phyloP scores from a whole-genome alignment of 2,888 invertebrate species.

The Esperia sulphurella region DNA sequence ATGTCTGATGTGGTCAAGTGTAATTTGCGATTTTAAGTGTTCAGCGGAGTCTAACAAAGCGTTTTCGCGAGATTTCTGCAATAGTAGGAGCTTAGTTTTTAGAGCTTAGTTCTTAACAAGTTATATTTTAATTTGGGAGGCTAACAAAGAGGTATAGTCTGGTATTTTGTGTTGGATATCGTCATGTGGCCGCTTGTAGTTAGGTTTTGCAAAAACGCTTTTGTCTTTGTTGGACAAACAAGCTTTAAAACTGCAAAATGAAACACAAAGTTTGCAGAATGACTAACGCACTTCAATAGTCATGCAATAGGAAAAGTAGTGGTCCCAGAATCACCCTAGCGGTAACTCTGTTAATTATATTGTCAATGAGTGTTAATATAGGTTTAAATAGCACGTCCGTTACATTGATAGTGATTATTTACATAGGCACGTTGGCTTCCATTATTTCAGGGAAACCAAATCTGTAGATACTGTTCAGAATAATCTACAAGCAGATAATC shows the following conservation, averaged over 20 bases:
- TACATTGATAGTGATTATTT: background rate
- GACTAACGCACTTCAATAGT: conserved; percentile 1
- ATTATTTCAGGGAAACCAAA: background rate
- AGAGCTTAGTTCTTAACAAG: conserved; percentile 33
- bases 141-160: conserved; percentile 60
- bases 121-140: conserved; percentile 41
- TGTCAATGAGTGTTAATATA: background rate
- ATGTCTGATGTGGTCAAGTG: conserved; percentile 23
- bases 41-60: background rate
- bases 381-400: conserved; percentile 3
- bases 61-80: conserved; percentile 44
- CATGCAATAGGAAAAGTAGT: conserved; percentile 1
- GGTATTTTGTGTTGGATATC: conserved; percentile 71
- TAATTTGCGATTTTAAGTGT: conserved; percentile 5
- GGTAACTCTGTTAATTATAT: background rate
- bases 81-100: conserved; percentile 55
- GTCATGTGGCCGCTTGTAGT: conserved; percentile 68
- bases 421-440: background rate
- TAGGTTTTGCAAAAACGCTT: conserved; percentile 58
- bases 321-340: conserved; percentile 8
- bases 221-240: conserved; percentile 56
- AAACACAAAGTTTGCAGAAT: conserved; percentile 25
- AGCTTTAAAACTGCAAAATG: conserved; percentile 39
- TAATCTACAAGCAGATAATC: background rate
- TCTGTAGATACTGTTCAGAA: background rate